These are phyloP conservation scores for Lamellibrachia satsuma DNA, from an alignment of 2,888 invertebrate genomes.

Conservation along the genomic window DNA sequence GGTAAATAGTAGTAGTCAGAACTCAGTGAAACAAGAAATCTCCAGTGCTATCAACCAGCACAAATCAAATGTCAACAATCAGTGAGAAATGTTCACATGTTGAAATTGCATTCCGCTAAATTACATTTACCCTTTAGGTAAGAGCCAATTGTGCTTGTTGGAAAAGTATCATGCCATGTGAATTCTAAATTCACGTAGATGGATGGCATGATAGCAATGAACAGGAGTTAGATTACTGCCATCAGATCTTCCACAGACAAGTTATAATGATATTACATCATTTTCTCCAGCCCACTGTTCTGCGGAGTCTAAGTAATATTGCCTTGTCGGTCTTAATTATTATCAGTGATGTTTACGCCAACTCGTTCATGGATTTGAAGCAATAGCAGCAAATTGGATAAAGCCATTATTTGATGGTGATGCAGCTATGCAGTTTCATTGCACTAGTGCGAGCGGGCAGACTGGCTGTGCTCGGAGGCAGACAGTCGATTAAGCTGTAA, in stretches of 20 bases:
- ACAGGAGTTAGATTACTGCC: not conserved
- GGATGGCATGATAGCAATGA: not conserved
- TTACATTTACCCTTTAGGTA: not conserved
- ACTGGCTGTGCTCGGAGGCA: not conserved
- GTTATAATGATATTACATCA: constrained; percentile 17
- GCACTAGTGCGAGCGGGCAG: not conserved
- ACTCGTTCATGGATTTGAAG: not conserved
- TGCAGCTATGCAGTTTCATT: not conserved
- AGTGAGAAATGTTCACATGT: too few species aligned
- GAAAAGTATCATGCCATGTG: not conserved
- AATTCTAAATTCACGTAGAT: not conserved
- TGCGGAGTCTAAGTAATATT: not conserved
- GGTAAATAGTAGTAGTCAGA: too few species aligned
- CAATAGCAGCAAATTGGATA: constrained; percentile 4
- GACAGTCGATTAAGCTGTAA: not conserved
- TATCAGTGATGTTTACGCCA: constrained; percentile 17
- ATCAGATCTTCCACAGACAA: not conserved
- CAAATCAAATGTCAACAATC: too few species aligned
- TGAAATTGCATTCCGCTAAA: too few species aligned
- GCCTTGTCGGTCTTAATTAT: constrained; percentile 13
- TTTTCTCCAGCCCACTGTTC: not conserved
- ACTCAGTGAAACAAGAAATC: too few species aligned
- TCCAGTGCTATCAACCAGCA: too few species aligned
- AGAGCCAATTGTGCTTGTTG: not conserved
- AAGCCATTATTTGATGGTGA: constrained; percentile 6